phyloP scores from a whole-genome alignment of 2,113 vertebrate species.

The Nothocercus julius region DNA sequence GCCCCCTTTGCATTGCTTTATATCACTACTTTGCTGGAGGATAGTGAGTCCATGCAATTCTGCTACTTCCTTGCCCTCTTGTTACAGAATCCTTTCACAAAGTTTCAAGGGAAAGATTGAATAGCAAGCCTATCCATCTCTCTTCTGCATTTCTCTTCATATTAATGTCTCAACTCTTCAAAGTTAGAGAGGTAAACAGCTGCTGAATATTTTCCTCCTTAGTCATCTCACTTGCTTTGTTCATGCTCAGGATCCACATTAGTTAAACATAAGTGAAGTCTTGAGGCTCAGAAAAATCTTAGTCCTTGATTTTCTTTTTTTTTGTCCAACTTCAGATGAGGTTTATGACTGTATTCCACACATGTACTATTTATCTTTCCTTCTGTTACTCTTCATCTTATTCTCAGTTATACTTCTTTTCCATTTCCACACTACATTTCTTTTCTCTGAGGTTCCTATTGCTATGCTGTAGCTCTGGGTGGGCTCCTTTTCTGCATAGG shows the following conservation, averaged over 20 bases:
- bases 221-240: background rate
- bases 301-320: background rate
- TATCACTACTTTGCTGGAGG: slow-evolving; percentile 7
- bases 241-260: background rate
- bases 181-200: background rate
- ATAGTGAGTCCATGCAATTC: background rate
- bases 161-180: background rate
- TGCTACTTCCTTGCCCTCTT: background rate
- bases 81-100: background rate
- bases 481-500: background rate
- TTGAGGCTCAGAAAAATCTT: background rate
- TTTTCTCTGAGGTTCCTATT: background rate
- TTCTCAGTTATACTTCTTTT: background rate
- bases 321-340: background rate
- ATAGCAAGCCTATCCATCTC: fast-evolving
- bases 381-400: background rate
- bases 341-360: background rate
- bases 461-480: background rate
- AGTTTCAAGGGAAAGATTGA: background rate
- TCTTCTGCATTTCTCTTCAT: background rate
- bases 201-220: background rate
- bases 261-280: background rate
- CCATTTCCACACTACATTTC: background rate
- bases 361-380: background rate
- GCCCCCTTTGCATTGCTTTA: background rate